These are phyloP conservation scores for Drosophila auraria DNA, from an alignment of 1,140 invertebrate species.

Conservation along the genomic window DNA sequence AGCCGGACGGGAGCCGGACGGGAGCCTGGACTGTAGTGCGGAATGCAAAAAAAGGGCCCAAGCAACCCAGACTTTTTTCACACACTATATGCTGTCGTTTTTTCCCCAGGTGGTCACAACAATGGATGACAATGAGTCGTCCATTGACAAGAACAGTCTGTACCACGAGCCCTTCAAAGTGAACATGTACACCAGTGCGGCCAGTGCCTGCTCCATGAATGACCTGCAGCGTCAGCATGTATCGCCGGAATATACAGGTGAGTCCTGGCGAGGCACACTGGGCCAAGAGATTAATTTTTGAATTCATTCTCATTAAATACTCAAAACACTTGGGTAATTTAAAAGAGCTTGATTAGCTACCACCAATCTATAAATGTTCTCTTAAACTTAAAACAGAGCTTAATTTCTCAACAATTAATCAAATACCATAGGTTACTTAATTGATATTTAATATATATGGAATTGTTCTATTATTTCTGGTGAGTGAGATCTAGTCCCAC, in stretches of 20 bases:
- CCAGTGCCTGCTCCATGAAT: slow-evolving; percentile 84
- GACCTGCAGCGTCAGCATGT: slow-evolving; percentile 85
- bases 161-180: slow-evolving; percentile 86
- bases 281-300: not conserved
- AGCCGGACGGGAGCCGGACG: slow-evolving; percentile 3
- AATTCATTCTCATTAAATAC: too few relatives aligned
- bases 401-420: too few relatives aligned
- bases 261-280: slow-evolving; percentile 47
- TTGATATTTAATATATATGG: not conserved
- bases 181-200: slow-evolving; percentile 85
- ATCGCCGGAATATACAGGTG: slow-evolving; percentile 86
- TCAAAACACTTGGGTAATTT: too few relatives aligned
- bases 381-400: too few relatives aligned
- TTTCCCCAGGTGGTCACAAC: slow-evolving; percentile 77
- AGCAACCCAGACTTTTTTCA: slow-evolving; percentile 35
- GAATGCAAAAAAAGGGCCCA: slow-evolving; percentile 38
- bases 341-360: too few relatives aligned
- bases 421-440: not conserved
- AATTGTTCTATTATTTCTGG: too few relatives aligned
- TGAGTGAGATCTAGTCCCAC: not conserved
- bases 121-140: slow-evolving; percentile 85
- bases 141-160: slow-evolving; percentile 85
- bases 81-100: slow-evolving; percentile 33
- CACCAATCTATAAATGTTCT: too few relatives aligned
- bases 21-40: slow-evolving; percentile 10